Base-by-base conservation (phyloP, 2,113 vertebrate species). In the Terrapene triunguis region DNA sequence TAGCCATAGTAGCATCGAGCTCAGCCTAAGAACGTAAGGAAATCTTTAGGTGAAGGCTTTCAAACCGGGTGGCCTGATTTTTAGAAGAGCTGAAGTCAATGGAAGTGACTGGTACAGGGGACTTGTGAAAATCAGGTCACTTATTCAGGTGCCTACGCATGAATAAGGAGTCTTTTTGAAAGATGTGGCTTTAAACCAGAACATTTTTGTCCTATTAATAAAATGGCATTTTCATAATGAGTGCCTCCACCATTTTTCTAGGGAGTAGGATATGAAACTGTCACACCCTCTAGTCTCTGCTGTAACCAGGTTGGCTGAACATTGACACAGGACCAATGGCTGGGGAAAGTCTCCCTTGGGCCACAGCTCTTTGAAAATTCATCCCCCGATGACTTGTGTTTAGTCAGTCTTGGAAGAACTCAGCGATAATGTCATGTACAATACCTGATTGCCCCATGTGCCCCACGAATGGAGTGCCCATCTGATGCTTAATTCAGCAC, bases 1-100 rank as follows among this genome's bases (percentile, higher is more conserved):
- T 98, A 65, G 97, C 94, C 98, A 99, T 97, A 8, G 98, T 99
- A 29, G 89, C 44, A 76, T 99, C 98, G 86, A 99, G 98, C 89
- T 99, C 99, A n/a, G 95, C 96, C 99, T 99, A 94, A 72, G 72
- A 85, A 90, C 80, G 91, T 32, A 55, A 90, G 89, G 72, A 87
- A 89, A 81, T 57, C 86, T 76, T 83, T 93, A 83, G 80, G 51
- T 25, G 25, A 59, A 69, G 32, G 19, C 44, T 48, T 54, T 42
- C 51, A 74, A 51, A 29, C 14, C 16, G 42, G 7, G 16, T 51
- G 27, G 25, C 27, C 24, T 51, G 51, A 69, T 55, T n/a, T 22
- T 48, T 55, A 85, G 16, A 55, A 57, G 25, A 32, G 48, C 12
- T 59, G 47, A 72, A 85, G 55, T 69, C 5, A 25, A 69, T 38